A percentile compares a stretch with the other conserved stretches of the same genome.
These are phyloP conservation scores for Mus pahari DNA, from an alignment of 2,113 vertebrate species.

Conservation along the genomic window DNA sequence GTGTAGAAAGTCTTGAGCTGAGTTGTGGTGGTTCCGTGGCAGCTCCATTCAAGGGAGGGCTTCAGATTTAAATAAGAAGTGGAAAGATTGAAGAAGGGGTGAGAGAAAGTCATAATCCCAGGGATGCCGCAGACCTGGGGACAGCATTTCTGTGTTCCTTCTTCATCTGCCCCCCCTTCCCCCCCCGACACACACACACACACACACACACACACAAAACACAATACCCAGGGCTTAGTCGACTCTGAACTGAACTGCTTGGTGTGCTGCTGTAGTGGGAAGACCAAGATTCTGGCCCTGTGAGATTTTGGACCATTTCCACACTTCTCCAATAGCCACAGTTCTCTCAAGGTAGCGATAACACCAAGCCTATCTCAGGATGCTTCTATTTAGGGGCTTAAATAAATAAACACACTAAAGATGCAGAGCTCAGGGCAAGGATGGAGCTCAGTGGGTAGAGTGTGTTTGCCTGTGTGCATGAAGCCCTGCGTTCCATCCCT, in stretches of 20 bases:
- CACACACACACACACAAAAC: too few species aligned
- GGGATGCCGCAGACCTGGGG: neutral
- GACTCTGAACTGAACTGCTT: neutral
- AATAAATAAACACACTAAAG: conserved; percentile 45
- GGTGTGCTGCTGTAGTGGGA: neutral
- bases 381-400: conserved; percentile 41
- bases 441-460: neutral
- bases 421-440: neutral
- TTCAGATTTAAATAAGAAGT: neutral
- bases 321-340: neutral
- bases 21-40: neutral
- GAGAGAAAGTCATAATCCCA: neutral
- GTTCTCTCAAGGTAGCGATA: conserved; percentile 16
- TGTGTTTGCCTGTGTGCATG: neutral
- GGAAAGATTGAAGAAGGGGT: neutral
- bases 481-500: neutral
- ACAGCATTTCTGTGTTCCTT: neutral
- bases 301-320: neutral
- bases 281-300: conserved; percentile 31
- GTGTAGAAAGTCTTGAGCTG: neutral
- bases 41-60: neutral
- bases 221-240: too few species aligned
- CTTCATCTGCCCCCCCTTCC: neutral
- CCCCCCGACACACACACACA: rapidly evolving
- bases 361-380: neutral